phyloP scores from a whole-genome alignment of 1,140 invertebrate species.

The Leptopilina boulardi region DNA sequence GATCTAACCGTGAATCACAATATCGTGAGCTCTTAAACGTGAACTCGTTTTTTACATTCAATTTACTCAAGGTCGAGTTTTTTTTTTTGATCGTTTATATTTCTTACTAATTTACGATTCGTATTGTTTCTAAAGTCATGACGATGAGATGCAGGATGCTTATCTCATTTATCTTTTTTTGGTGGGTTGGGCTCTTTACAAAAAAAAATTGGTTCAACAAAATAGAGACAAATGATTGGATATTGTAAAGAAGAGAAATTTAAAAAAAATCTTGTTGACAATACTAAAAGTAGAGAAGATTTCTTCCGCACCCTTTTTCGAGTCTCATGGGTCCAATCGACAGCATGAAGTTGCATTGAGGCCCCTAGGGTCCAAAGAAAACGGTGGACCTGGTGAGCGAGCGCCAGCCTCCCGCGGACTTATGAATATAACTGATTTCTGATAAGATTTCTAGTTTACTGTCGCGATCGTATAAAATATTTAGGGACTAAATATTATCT shows the following conservation, averaged over 20 bases:
- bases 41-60: slow-evolving; percentile 32
- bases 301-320: slow-evolving; percentile 21
- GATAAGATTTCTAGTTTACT: slow-evolving; percentile 69
- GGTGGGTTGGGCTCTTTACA: slow-evolving; percentile 2
- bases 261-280: neutral
- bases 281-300: neutral
- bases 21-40: slow-evolving; percentile 20
- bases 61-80: slow-evolving; percentile 31
- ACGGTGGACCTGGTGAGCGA: slow-evolving; percentile 58
- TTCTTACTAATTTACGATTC: slow-evolving; percentile 31
- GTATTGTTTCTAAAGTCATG: slow-evolving; percentile 25
- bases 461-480: slow-evolving; percentile 55
- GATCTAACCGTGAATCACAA: slow-evolving; percentile 25
- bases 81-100: slow-evolving; percentile 6
- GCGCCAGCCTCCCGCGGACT: slow-evolving; percentile 76
- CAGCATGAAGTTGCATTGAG: slow-evolving; percentile 6
- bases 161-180: slow-evolving; percentile 18
- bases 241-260: neutral
- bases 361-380: slow-evolving; percentile 39
- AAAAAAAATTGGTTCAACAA: neutral
- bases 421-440: slow-evolving; percentile 77
- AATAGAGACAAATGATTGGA: neutral
- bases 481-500: slow-evolving; percentile 66
- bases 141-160: slow-evolving; percentile 29
- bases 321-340: slow-evolving; percentile 5